phyloP scores from a whole-genome alignment of 2,113 vertebrate species.

The Paralichthys olivaceus region DNA sequence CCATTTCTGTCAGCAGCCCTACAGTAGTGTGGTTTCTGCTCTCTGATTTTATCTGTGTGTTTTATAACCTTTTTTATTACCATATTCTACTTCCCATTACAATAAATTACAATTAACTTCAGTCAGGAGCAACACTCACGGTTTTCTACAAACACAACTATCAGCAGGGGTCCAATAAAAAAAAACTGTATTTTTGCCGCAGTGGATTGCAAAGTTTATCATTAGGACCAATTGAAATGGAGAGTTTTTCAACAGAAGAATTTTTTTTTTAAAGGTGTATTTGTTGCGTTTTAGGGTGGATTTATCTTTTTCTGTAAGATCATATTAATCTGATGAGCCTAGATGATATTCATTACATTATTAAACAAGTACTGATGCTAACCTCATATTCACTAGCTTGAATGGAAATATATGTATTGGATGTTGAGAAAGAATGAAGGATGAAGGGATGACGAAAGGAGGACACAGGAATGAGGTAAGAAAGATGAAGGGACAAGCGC shows the following conservation, averaged over 20 bases:
- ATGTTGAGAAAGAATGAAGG: too few species aligned
- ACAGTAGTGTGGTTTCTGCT: constrained; percentile 15
- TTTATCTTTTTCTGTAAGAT: constrained; percentile 22
- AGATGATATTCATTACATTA: too few species aligned
- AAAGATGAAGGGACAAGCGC: too few species aligned
- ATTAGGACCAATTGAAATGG: constrained; percentile 29
- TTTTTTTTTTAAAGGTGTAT: not conserved
- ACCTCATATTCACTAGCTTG: too few species aligned
- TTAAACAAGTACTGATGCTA: too few species aligned
- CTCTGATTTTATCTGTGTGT: constrained; percentile 36
- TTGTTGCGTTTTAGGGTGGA: constrained; percentile 5
- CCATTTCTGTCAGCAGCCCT: constrained; percentile 47
- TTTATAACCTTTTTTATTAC: constrained; percentile 61
- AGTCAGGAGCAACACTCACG: constrained; percentile 15
- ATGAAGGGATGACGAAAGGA: too few species aligned
- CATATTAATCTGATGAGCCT: too few species aligned
- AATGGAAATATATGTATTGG: too few species aligned
- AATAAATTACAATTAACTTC: constrained; percentile 56
- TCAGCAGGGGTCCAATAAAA: constrained; percentile 18
- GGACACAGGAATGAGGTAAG: too few species aligned
- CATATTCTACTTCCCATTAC: constrained; percentile 50
- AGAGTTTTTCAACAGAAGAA: constrained; percentile 3
- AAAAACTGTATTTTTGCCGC: constrained; percentile 2
- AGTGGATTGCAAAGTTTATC: constrained; percentile 24
- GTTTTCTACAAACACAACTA: constrained; percentile 51